Base-by-base conservation (phyloP, 1,140 invertebrate genomes). In the Papilio polytes region DNA sequence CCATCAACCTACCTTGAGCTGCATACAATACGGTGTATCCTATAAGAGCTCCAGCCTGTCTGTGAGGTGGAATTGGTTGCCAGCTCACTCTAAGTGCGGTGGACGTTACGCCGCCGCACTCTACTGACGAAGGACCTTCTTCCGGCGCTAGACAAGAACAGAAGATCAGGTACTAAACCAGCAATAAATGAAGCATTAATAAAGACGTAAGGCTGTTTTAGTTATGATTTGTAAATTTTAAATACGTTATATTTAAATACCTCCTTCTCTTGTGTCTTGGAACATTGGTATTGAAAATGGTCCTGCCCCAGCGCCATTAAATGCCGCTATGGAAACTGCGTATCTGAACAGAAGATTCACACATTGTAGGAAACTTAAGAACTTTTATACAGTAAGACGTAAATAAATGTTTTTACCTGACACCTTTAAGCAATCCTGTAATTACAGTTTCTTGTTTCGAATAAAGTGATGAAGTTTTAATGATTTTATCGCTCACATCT, bases 271-370 rank as follows among this genome's bases (percentile, higher is more conserved):
- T 1, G 98, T 99, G 22, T 97, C 97, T 56, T 97, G 97, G 80
- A 97, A 96, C 41, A 98, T 94, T 41, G 97, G 96, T 1, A 96
- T 94, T 13, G 98, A 98, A 66, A 96, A 96, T 1, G 98, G 98
- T 48, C 98, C 98, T 59, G 96, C 96, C 0, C 98, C 98, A 59
- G 98, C 97, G 81, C 97, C 96, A 89, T 99, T 99, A 90, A 98
- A 98, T 1, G 98, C 98, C 84, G 97, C 97, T 31, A 99, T 97
- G 46, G 97, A 96, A 63, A 99, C 97, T 66, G 97, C 89, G 81
- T 94, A 94, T 82, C 93, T 94, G 80, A 44, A 72, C 12, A 74
- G 76, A 81, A 80, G 1, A 78, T 63, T 41, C 18, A 73, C n/a
- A 73, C n/a, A 20, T 73, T 73, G 9, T 73, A 20, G 36, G 7